Evolutionary conservation across 2,888 invertebrate species (phyloP), one percentile per base, ranked within the genome.

Genomic region (Ormyrus rosae): DNA sequence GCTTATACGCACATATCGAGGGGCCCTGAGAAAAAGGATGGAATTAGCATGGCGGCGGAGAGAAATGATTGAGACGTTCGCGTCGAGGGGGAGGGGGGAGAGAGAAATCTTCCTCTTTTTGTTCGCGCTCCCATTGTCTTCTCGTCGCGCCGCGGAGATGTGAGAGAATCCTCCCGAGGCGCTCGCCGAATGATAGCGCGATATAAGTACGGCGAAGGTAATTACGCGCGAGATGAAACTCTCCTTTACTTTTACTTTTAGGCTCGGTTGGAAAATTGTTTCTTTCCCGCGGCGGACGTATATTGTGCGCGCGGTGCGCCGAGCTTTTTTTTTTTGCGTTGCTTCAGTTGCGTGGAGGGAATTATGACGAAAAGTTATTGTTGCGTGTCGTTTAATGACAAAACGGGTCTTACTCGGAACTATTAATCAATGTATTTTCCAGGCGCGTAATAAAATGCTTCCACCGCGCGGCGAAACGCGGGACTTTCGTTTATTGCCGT

Each of bases 241-340:
- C 34, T 34, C 34, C 34, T 34, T 0, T 4, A 34, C 34, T 34
- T 34, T 34, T 34, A 34, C 34, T 34, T 34, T 34, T 34, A 34
- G 34, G 4, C 34, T 34, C 34, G 34, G 34, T 34, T 34, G 34
- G 34, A 34, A 34, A 34, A 34, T 34, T 34, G 34, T 34, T 34
- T 34, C 34, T 34, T 4, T 34, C 34, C 34, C 34, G 1, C 19
- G 19, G 19, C 19, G 34, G 4, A 34, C 34, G 34, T 3, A 71
- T 71, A 19, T 19, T 19, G 19, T 74, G 55, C 51, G 65, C 34
- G 65, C 34, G 13, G 55, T 61, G 55, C 19, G 60, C 51, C 8
- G 48, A 8, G 48, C 69, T 69, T 76, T 63, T 76, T 76, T 69
- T 68, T 76, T 76, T 76, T 69, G 51, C 7, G 45, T 61, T 61